Evolutionary conservation across 2,113 vertebrate species (phyloP), one percentile per base, ranked within the genome.

Genomic region (Sturnus vulgaris): DNA sequence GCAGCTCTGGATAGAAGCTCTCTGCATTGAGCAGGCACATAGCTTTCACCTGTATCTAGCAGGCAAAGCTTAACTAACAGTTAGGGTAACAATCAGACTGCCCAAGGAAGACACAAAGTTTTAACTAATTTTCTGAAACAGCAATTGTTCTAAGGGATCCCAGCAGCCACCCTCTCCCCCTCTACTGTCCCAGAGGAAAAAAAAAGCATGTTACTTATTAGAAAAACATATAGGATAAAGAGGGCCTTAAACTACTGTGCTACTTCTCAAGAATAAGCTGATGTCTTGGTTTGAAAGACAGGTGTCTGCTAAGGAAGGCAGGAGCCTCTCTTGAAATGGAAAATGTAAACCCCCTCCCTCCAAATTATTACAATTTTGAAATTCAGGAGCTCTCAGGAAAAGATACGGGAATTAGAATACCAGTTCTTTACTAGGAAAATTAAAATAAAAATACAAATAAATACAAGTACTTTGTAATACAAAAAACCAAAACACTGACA

Each of bases 161-260:
- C 24, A 65, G 49, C 15, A 71, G 52, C 5, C 21, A 64, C 2
- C 8, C 12, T 55, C 27, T 60, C 3, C 8, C 2, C 2, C 15
- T 50, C 42, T n/a, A 71, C 2, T 2, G 1, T 44, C 25, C 10
- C 8, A 50, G 8, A 5, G 5, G 1, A 3, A 7, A n/a, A 63
- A 46, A 31, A 47, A 5, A 15, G 1, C 12, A 9, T 65, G 2
- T 9, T 57, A 15, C 9, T 78, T 21, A 7, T 6, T 13, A 40
- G 11, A 42, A 44, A 68, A 70, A 10, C 8, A 59, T 0, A 0
- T 8, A 39, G 3, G 4, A 1, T n/a, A 71, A 81, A 44, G 11
- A 57, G 6, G 2, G 1, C 5, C 27, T 50, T 22, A 44, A 33
- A 7, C 7, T 77, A 10, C 11, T 44, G 12, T 20, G 9, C 7